A percentile compares a stretch with the other conserved stretches of the same genome.
These are phyloP conservation scores for Darevskia mixta DNA, from an alignment of 2,797 vertebrate genomes.

Conservation along the genomic window DNA sequence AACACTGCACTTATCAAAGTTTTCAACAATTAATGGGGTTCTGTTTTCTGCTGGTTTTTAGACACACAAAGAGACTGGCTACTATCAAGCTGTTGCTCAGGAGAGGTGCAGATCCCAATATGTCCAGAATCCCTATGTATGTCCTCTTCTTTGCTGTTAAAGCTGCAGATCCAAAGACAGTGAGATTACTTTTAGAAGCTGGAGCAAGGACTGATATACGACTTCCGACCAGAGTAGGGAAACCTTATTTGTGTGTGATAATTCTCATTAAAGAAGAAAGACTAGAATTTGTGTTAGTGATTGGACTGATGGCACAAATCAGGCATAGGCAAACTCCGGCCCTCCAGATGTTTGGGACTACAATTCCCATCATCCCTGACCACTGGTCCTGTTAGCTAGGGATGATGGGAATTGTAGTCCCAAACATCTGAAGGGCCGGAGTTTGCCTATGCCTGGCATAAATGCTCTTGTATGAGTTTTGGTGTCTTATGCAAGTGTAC, in stretches of 20 bases:
- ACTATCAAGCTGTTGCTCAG: slow-evolving; percentile 84
- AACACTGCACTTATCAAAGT: not conserved
- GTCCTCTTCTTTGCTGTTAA: slow-evolving; percentile 86
- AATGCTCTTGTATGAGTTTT: not conserved
- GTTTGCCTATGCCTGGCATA: not conserved
- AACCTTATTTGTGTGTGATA: slow-evolving; percentile 16
- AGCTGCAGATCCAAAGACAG: slow-evolving; percentile 80
- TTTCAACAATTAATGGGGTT: not conserved
- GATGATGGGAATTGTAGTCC: too few species aligned
- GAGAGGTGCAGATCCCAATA: slow-evolving; percentile 88
- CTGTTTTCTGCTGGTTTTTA: slow-evolving; percentile 57
- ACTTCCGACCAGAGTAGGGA: slow-evolving; percentile 79
- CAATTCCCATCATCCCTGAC: too few species aligned
- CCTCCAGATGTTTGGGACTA: too few species aligned
- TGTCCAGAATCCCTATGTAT: slow-evolving; percentile 80
- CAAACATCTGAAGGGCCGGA: too few species aligned
- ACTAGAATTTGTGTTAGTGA: not conserved
- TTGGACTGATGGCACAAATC: not conserved
- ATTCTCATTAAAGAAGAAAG: not conserved
- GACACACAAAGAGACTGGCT: slow-evolving; percentile 74
- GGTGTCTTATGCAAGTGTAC: not conserved
- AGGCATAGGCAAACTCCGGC: too few species aligned
- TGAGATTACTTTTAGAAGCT: slow-evolving; percentile 81
- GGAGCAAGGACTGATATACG: slow-evolving; percentile 83
- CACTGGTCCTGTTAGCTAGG: too few species aligned